phyloP scores from a whole-genome alignment of 1,140 invertebrate genomes.

The Mercenaria mercenaria region DNA sequence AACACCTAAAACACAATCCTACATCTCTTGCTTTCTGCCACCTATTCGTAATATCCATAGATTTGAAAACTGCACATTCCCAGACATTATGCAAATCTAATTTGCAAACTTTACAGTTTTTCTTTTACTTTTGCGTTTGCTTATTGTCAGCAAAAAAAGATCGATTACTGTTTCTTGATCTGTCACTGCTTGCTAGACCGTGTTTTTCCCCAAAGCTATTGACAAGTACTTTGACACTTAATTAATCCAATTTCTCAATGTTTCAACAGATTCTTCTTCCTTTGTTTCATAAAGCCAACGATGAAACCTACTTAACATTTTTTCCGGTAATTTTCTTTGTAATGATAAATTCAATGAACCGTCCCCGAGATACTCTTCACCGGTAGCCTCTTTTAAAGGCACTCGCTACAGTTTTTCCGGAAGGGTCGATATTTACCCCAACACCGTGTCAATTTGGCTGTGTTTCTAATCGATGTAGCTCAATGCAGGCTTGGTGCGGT shows the following conservation, averaged over 20 bases:
- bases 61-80: constrained; percentile 34
- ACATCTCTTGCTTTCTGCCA: constrained; percentile 35
- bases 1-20: constrained; percentile 35
- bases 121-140: background rate
- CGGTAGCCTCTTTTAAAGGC: constrained; percentile 8
- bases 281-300: constrained; percentile 12
- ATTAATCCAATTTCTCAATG: constrained; percentile 14
- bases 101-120: constrained; percentile 3
- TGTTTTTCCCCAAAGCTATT: background rate
- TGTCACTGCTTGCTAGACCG: background rate
- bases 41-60: background rate
- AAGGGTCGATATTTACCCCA: too few relatives aligned
- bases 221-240: background rate
- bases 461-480: too few relatives aligned
- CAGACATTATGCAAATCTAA: background rate
- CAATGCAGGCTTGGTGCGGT: too few relatives aligned
- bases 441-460: too few relatives aligned
- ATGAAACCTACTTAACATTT: background rate
- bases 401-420: too few relatives aligned
- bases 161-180: background rate
- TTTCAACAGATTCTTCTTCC: background rate
- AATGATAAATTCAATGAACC: background rate
- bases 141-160: background rate
- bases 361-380: background rate
- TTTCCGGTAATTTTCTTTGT: constrained; percentile 6